These are phyloP conservation scores for Capromys pilorides DNA, from an alignment of 2,797 vertebrate genomes.

Conservation along the genomic window DNA sequence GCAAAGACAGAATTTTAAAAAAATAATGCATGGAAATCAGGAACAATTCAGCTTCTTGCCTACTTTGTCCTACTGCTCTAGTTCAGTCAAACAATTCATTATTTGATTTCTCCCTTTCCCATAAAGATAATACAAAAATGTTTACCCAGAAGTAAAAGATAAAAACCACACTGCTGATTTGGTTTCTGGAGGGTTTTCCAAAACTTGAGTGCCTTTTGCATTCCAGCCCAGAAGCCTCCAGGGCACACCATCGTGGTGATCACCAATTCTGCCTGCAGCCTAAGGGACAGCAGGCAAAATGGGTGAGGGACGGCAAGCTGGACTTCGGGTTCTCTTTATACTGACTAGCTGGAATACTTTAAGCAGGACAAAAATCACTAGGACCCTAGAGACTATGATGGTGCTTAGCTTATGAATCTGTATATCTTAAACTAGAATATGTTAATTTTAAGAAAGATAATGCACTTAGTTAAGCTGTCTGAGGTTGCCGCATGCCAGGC, in stretches of 20 bases:
- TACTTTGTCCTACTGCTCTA: not conserved
- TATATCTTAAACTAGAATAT: not conserved
- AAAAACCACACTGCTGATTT: not conserved
- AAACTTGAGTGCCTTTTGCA: not conserved
- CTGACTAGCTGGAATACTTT: not conserved
- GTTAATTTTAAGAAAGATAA: not conserved
- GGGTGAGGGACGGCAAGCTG: not conserved
- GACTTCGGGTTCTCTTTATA: not conserved
- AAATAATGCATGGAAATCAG: not conserved
- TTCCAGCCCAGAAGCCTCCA: not conserved
- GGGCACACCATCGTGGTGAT: not conserved
- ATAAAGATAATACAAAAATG: not conserved
- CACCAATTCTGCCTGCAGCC: not conserved
- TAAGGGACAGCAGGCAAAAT: not conserved
- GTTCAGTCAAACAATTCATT: not conserved
- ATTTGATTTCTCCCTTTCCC: conserved; percentile 29
- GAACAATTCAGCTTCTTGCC: not conserved
- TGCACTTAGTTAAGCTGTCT: not conserved
- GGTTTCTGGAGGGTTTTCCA: not conserved
- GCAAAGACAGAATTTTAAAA: not conserved
- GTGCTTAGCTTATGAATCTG: not conserved
- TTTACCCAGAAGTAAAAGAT: not conserved
- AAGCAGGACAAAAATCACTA: not conserved
- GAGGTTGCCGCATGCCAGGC: not conserved
- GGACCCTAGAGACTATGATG: not conserved